phyloP scores from a whole-genome alignment of 2,797 vertebrate species.

The Enteromius afrohamiltoni region DNA sequence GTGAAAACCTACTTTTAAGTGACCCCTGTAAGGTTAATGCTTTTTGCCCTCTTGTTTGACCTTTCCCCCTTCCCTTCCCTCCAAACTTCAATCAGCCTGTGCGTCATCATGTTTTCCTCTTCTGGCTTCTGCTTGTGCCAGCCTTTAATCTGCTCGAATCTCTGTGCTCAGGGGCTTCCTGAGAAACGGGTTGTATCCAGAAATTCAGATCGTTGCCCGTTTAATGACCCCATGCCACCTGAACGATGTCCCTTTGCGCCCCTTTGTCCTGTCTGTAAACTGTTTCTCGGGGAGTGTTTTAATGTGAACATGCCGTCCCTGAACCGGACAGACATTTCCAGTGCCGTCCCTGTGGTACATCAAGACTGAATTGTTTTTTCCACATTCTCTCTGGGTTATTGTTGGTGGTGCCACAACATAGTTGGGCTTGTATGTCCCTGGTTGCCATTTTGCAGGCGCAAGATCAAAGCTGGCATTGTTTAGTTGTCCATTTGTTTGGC shows the following conservation, averaged over 20 bases:
- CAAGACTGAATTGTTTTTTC: conserved; percentile 55
- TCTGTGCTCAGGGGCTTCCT: conserved; percentile 45
- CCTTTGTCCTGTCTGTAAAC: conserved; percentile 37
- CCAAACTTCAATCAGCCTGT: conserved; percentile 8
- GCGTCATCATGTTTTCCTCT: conserved; percentile 58
- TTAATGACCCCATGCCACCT: conserved; percentile 33
- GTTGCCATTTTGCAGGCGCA: conserved; percentile 52
- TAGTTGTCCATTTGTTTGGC: conserved; percentile 38
- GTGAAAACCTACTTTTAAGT: conserved; percentile 11
- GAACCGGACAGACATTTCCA: conserved; percentile 40
- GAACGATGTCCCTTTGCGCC: conserved; percentile 6
- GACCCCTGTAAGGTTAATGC: not conserved
- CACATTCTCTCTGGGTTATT: conserved; percentile 48
- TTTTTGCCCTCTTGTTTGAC: conserved; percentile 40
- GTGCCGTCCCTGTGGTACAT: conserved; percentile 35
- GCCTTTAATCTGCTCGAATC: conserved; percentile 51
- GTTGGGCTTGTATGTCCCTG: conserved; percentile 47
- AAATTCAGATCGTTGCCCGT: conserved; percentile 32
- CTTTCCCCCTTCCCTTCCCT: conserved; percentile 42
- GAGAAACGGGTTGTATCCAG: conserved; percentile 37
- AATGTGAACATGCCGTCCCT: conserved; percentile 30
- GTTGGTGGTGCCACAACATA: conserved; percentile 48
- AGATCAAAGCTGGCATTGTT: conserved; percentile 65
- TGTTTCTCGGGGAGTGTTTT: conserved; percentile 17
- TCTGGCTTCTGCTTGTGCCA: conserved; percentile 47